phyloP scores from a whole-genome alignment of 2,888 invertebrate species.

The Netelia melanura region DNA sequence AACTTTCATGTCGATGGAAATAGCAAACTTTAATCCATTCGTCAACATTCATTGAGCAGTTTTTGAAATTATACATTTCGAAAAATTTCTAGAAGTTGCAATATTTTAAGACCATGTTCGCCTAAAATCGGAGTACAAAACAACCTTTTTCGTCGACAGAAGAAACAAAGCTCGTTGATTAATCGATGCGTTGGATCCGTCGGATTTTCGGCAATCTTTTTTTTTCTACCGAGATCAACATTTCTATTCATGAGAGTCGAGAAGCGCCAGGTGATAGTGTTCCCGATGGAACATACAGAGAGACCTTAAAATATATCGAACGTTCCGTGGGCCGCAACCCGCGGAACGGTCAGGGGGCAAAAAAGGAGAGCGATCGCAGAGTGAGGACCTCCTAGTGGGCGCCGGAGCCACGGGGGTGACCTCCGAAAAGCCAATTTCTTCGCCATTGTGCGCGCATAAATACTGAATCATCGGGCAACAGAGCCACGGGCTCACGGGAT shows the following conservation, averaged over 20 bases:
- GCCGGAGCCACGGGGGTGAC: slow-evolving; percentile 75
- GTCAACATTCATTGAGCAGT: no score
- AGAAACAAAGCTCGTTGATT: slow-evolving; percentile 18
- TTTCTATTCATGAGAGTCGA: slow-evolving; percentile 55
- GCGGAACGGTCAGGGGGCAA: slow-evolving; percentile 26
- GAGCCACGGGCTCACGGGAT: slow-evolving; percentile 70
- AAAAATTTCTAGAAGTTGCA: no score
- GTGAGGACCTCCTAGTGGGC: slow-evolving; percentile 78
- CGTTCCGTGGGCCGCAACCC: slow-evolving; percentile 16
- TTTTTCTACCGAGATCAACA: slow-evolving; percentile 26
- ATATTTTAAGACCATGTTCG: no score
- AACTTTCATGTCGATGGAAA: background rate
- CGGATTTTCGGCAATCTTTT: slow-evolving; percentile 25
- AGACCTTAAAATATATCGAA: slow-evolving; percentile 55
- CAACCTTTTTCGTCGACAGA: background rate
- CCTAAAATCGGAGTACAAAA: background rate
- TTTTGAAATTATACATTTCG: no score
- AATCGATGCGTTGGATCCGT: slow-evolving; percentile 26
- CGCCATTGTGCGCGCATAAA: slow-evolving; percentile 81
- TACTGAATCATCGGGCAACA: slow-evolving; percentile 79
- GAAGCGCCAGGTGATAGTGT: slow-evolving; percentile 61
- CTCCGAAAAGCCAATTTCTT: slow-evolving; percentile 79
- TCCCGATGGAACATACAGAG: slow-evolving; percentile 35
- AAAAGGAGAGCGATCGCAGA: slow-evolving; percentile 69
- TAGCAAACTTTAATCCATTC: no score